Evolutionary conservation across 2,888 invertebrate species (phyloP).

Genomic region (Eupithecia exiguata): DNA sequence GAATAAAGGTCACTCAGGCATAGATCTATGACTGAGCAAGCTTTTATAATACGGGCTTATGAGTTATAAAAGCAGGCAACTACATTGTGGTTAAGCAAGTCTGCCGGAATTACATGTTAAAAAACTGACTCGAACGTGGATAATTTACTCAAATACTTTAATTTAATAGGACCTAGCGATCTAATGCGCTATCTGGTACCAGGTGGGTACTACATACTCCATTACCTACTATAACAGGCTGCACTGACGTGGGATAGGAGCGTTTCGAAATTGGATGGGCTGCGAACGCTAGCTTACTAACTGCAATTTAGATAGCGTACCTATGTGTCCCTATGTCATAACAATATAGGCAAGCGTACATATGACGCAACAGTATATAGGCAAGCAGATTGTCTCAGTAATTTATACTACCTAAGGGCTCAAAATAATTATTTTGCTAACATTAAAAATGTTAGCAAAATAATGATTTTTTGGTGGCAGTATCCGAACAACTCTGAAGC

Average conservation of each 20-base stretch:
- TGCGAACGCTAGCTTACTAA: neutral
- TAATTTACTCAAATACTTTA: neutral
- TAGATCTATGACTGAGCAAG: no score
- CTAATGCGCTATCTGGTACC: neutral
- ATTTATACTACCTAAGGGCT: no score
- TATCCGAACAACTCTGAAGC: neutral
- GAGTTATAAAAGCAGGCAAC: no score
- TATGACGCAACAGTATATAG: no score
- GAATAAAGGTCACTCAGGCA: no score
- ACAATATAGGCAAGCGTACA: no score
- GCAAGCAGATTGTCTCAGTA: no score
- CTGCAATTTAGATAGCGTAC: neutral
- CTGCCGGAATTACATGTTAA: neutral
- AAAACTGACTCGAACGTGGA: neutral
- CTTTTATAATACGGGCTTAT: no score
- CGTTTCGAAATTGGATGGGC: constrained; percentile 8
- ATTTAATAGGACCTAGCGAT: neutral
- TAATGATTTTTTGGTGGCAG: neutral
- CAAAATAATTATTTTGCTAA: no score
- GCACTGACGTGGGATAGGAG: constrained; percentile 2
- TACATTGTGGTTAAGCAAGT: neutral
- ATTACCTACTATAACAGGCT: constrained; percentile 12
- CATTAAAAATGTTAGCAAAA: neutral
- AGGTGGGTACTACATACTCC: neutral
- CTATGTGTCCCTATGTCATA: neutral